phyloP scores from a whole-genome alignment of 2,113 vertebrate genomes.

The Prinia subflava region DNA sequence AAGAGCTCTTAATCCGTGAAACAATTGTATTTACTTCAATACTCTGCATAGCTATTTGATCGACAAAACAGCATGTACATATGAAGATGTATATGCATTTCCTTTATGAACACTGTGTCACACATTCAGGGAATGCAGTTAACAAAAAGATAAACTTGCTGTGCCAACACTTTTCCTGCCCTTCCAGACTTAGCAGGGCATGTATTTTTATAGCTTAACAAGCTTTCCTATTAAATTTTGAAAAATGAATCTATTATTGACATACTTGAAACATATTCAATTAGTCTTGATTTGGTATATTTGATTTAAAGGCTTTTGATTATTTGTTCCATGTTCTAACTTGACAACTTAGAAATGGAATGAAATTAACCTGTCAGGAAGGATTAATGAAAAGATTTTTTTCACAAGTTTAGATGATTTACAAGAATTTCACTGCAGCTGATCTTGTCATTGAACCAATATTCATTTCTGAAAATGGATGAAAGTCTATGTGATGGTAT shows the following conservation, averaged over 20 bases:
- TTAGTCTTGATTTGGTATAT: conserved; percentile 67
- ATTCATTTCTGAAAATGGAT: conserved; percentile 48
- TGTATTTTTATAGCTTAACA: conserved; percentile 60
- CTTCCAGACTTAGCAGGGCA: not conserved
- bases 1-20: not conserved
- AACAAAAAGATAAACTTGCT: not conserved
- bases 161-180: conserved; percentile 5
- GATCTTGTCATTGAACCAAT: conserved; percentile 3
- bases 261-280: conserved; percentile 50
- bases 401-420: conserved; percentile 54
- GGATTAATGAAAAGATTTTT: conserved; percentile 68
- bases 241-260: conserved; percentile 67
- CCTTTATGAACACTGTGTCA: not conserved
- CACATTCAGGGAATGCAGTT: not conserved
- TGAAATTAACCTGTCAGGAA: conserved; percentile 68
- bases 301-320: conserved; percentile 71
- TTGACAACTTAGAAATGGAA: conserved; percentile 65
- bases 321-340: conserved; percentile 67
- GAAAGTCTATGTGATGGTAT: not conserved
- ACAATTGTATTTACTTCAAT: not conserved
- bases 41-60: not conserved
- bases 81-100: not conserved
- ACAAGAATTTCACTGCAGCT: conserved; percentile 19
- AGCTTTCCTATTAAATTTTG: conserved; percentile 60
- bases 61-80: not conserved